Conservation (phyloP, 2,113 vertebrate species). For the Hydropotes inermis region DNA sequence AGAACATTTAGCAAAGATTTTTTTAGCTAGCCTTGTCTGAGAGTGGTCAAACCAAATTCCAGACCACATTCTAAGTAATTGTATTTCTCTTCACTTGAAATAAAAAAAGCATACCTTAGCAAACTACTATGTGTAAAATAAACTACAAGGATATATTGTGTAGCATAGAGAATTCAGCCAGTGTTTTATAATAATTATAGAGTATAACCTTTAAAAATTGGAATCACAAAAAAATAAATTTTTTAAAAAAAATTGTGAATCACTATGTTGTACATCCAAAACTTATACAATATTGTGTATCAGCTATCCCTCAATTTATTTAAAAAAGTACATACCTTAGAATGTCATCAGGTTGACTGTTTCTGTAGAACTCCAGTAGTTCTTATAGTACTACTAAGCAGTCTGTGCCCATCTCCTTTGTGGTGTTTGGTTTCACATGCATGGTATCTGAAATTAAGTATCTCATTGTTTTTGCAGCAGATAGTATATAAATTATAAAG, state of each 20-base stretch:
- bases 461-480: constrained; percentile 34
- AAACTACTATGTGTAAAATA: neutral
- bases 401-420: neutral
- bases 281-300: neutral
- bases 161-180: neutral
- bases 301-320: neutral
- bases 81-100: neutral
- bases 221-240: neutral
- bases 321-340: neutral
- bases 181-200: neutral
- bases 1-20: neutral
- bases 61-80: neutral
- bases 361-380: neutral
- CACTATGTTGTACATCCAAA: neutral
- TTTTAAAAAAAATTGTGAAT: neutral
- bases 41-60: neutral
- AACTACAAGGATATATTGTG: neutral
- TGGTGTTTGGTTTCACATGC: neutral
- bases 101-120: neutral
- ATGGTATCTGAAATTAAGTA: neutral
- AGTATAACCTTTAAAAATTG: neutral
- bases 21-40: neutral
- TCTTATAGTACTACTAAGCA: neutral
- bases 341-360: neutral
- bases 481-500: neutral